phyloP scores from a whole-genome alignment of 1,140 invertebrate genomes.

The Cotesia chilonis region DNA sequence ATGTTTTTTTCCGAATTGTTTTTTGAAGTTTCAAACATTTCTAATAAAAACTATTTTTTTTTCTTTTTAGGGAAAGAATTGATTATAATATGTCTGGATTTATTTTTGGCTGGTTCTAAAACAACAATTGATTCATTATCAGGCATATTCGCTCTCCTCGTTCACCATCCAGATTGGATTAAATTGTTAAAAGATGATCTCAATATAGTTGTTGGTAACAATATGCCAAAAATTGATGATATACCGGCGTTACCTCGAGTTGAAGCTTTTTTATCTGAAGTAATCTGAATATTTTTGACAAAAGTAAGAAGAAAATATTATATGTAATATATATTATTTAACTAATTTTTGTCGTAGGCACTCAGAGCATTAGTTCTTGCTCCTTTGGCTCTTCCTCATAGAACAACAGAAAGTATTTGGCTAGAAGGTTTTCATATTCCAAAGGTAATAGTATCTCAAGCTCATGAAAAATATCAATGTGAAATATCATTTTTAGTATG shows the following conservation, averaged over 20 bases:
- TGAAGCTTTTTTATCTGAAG: conserved; percentile 64
- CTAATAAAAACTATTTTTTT: too few species aligned
- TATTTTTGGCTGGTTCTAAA: conserved; percentile 77
- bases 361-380: conserved; percentile 70
- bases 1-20: too few species aligned
- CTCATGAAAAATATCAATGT: conserved; percentile 13
- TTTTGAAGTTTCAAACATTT: too few species aligned
- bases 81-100: conserved; percentile 72
- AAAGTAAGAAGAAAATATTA: conserved; percentile 24
- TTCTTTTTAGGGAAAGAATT: conserved; percentile 69
- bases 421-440: conserved; percentile 73
- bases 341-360: conserved; percentile 66
- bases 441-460: conserved; percentile 62
- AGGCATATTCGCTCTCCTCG: conserved; percentile 72
- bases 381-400: conserved; percentile 72
- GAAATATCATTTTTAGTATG: neutral
- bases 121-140: conserved; percentile 74
- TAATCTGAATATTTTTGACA: conserved; percentile 45
- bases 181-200: conserved; percentile 74
- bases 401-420: conserved; percentile 65
- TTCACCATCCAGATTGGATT: conserved; percentile 74
- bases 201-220: conserved; percentile 70
- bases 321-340: conserved; percentile 1
- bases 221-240: conserved; percentile 70
- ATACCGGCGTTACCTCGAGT: conserved; percentile 55